Evolutionary conservation across 2,888 invertebrate genomes (phyloP), one percentile per base, ranked within the genome.

Genomic region (Apamea epomidion): DNA sequence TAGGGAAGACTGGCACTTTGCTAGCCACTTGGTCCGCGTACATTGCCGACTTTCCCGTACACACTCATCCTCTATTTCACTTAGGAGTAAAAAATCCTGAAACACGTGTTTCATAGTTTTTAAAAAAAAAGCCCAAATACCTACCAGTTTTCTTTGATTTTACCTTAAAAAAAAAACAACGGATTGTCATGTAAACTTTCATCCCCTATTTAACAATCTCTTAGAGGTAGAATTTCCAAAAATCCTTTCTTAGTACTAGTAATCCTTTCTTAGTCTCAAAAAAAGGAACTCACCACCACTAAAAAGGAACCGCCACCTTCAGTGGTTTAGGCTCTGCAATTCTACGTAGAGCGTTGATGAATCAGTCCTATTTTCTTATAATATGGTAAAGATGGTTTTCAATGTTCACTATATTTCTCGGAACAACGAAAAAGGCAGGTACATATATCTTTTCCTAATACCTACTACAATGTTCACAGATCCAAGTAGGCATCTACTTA

Each of bases 1-100:
- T 93, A 86, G 91, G 90, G 90, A 90, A 92, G 85, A 91, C 82
- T 76, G 67, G 29, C 37, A 48, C 12, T 25, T 65, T 58, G 10
- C 37, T 18, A 37, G 25, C 16, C 16, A 42, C 29, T 29, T 65
- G 12, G 7, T 48, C n/a, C 8, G 21, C 48, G 48, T 29, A 42
- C 14, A 18, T 70, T 29, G 8, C 48, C 7, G 37, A 69, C 8
- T 42, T 45, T 21, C 64, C 25, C 18, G 29, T 29, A 51, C 18
- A 78, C 64, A 62, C n/a, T 25, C 25, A n/a, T 32, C 2, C 8
- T 21, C 29, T 7, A 29, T 51, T 51, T 54, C 10, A 2, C 6
- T 32, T 54, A 58, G 2, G 21, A 6, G 10, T 29, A 18, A 73
- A 74, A 25, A 74, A n/a, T 5, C 37, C 0, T n/a, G 14, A 73